A percentile compares a stretch with the other conserved stretches of the same genome.
Evolutionary conservation across 2,113 vertebrate species (phyloP).

Genomic region (Gymnocephalus cernua): DNA sequence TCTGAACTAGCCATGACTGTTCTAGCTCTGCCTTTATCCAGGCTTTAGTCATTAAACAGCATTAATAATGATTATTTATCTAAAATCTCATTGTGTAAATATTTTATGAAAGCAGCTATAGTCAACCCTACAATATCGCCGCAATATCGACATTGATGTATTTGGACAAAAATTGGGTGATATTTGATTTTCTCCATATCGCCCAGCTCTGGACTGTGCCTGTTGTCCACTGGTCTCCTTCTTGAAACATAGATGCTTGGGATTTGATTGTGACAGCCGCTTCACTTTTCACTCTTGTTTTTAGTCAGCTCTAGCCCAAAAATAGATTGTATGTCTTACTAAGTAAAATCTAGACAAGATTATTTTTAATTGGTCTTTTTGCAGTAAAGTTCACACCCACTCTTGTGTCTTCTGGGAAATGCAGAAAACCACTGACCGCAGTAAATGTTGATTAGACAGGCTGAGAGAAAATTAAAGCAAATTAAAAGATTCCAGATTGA

Average conservation of each 20-base stretch:
- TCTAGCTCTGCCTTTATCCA: too few relatives aligned
- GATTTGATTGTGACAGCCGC: conserved; percentile 1
- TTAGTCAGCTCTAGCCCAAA: not conserved
- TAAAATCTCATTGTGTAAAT: too few relatives aligned
- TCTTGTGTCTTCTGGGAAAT: conserved; percentile 28
- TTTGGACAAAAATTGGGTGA: too few relatives aligned
- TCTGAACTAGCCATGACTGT: too few relatives aligned
- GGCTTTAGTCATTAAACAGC: too few relatives aligned
- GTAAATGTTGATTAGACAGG: not conserved
- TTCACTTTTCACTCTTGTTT: not conserved
- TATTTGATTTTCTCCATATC: too few relatives aligned
- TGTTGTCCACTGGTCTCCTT: not conserved
- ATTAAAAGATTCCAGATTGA: conserved; percentile 6
- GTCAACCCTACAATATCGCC: too few relatives aligned
- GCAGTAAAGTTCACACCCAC: not conserved
- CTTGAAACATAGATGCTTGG: not conserved
- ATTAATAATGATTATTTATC: too few relatives aligned
- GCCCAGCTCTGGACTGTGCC: too few relatives aligned
- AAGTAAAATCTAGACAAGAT: not conserved
- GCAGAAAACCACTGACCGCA: conserved; percentile 11
- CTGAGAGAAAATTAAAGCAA: conserved; percentile 11
- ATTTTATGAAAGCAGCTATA: too few relatives aligned
- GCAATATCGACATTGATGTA: too few relatives aligned
- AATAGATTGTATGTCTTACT: not conserved
- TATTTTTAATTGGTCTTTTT: not conserved